Evolutionary conservation across 2,888 invertebrate genomes (phyloP).

Genomic region (Eupithecia subfuscata): DNA sequence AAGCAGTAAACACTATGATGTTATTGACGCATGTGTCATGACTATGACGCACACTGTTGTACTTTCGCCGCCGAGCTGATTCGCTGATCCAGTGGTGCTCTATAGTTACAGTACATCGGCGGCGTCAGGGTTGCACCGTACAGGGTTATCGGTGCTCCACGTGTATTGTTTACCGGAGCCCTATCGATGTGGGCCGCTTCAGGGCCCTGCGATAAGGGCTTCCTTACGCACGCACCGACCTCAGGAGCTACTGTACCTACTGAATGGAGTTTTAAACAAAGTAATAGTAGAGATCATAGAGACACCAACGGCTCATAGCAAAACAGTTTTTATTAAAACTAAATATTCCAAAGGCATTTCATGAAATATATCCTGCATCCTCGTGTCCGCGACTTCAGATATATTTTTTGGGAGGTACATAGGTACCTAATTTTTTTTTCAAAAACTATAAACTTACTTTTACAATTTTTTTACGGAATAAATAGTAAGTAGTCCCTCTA

Average conservation of each 20-base stretch:
- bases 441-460: too few species aligned
- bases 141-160: conserved; percentile 8
- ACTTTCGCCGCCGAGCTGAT: not conserved
- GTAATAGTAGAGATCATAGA: too few species aligned
- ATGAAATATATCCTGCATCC: not conserved
- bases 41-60: not conserved
- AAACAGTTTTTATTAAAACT: not conserved
- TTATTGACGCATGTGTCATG: not conserved
- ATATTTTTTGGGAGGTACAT: not conserved
- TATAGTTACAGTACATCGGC: not conserved
- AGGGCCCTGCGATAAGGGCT: conserved; percentile 22
- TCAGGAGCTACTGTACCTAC: not conserved
- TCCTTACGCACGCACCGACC: not conserved
- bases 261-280: not conserved
- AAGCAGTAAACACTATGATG: not conserved
- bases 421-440: too few species aligned
- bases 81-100: not conserved
- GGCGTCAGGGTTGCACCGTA: not conserved
- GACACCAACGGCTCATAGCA: not conserved
- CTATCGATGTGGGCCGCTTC: conserved; percentile 32
- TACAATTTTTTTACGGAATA: too few species aligned
- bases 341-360: not conserved
- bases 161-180: conserved; percentile 8
- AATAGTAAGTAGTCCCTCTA: too few species aligned
- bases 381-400: not conserved